phyloP scores from a whole-genome alignment of 2,113 vertebrate species.

The Reinhardtius hippoglossoides region DNA sequence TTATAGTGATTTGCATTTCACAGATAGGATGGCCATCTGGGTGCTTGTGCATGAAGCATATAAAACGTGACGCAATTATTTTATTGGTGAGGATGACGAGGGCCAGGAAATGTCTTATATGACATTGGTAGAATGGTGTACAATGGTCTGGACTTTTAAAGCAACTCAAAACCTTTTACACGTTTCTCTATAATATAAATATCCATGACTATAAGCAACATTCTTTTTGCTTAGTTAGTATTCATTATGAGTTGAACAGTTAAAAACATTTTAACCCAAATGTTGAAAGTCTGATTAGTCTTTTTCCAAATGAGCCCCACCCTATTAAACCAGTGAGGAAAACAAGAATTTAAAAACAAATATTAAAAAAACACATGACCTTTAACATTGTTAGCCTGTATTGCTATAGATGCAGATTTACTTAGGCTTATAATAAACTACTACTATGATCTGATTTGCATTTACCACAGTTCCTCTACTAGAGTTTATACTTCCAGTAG shows the following conservation, averaged over 20 bases:
- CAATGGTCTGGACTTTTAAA: not conserved
- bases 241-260: not conserved
- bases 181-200: not conserved
- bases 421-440: not conserved
- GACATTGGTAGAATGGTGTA: not conserved
- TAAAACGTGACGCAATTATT: conserved; percentile 6
- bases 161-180: not conserved
- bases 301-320: not conserved
- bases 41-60: not conserved
- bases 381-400: not conserved
- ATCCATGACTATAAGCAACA: not conserved
- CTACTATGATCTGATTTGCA: conserved; percentile 1
- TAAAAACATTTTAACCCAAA: not conserved
- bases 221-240: not conserved
- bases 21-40: conserved; percentile 49
- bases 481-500: not conserved
- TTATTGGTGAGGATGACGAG: not conserved
- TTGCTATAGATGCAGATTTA: not conserved
- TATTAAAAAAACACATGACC: not conserved
- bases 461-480: not conserved
- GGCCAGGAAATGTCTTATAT: not conserved
- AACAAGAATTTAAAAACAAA: not conserved
- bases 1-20: conserved; percentile 49
- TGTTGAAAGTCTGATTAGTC: too few species aligned
- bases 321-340: not conserved